Evolutionary conservation across 2,113 vertebrate species (phyloP).

Genomic region (Rhynchomys soricoides): DNA sequence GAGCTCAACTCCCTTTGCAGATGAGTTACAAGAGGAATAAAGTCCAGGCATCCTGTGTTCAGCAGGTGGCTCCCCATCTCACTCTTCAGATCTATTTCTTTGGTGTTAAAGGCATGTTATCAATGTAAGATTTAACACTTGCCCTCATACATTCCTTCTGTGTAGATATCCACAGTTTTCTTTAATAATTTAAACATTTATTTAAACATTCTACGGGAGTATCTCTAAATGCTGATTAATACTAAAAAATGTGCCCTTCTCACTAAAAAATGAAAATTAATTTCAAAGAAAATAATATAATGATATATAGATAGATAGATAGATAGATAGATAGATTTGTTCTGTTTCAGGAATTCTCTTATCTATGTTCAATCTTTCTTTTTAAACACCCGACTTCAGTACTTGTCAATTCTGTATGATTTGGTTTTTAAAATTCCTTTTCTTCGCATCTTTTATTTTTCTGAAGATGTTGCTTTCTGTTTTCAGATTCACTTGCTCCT

Average conservation of each 20-base stretch:
- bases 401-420: neutral
- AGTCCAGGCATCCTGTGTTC: neutral
- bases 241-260: neutral
- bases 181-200: neutral
- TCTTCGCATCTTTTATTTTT: neutral
- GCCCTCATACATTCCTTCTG: neutral
- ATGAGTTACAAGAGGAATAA: neutral
- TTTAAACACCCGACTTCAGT: neutral
- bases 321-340: too few relatives aligned
- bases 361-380: neutral
- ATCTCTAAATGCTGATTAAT: neutral
- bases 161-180: neutral
- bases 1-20: neutral
- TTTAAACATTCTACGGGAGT: neutral
- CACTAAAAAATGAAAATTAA: neutral
- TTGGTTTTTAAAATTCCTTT: constrained; percentile 11
- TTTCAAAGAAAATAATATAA: neutral
- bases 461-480: neutral
- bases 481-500: neutral
- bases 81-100: neutral
- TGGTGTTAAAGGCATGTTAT: neutral
- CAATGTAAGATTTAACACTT: neutral
- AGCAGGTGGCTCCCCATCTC: too few relatives aligned
- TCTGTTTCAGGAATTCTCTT: neutral
- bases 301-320: too few relatives aligned